phyloP scores from a whole-genome alignment of 2,797 vertebrate genomes.

The Eospalax fontanierii region DNA sequence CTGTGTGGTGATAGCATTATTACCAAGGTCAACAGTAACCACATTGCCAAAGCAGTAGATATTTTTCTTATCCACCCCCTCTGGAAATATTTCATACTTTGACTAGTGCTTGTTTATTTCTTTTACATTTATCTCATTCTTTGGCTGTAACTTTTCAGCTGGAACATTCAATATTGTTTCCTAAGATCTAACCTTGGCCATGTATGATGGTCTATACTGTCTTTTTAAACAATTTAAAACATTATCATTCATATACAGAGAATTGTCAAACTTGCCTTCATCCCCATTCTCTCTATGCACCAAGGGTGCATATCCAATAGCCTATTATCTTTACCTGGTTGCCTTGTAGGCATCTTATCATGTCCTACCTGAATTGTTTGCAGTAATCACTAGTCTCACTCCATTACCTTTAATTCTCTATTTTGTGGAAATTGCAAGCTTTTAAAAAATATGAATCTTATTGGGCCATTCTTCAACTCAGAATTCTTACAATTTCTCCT shows the following conservation, averaged over 20 bases:
- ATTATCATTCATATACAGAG: background rate
- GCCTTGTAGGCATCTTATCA: background rate
- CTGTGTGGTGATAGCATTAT: background rate
- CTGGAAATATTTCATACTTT: conserved; percentile 56
- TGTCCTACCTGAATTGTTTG: background rate
- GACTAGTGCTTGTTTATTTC: conserved; percentile 17
- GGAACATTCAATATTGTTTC: conserved; percentile 34
- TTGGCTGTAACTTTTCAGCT: conserved; percentile 30
- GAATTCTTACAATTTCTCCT: background rate
- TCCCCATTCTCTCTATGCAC: background rate
- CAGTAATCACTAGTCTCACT: background rate
- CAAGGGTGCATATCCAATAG: background rate
- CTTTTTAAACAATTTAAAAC: background rate
- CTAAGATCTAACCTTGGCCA: conserved; percentile 39
- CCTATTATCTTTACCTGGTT: background rate
- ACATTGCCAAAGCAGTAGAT: conserved; percentile 29
- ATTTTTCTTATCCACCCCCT: conserved; percentile 28
- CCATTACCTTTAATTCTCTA: conserved; percentile 7
- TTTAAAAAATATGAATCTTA: background rate
- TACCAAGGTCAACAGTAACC: conserved; percentile 25
- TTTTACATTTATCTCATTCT: conserved; percentile 63
- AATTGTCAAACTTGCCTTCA: conserved; percentile 1
- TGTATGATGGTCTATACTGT: background rate
- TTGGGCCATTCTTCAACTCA: background rate
- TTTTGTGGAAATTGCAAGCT: background rate